Conservation (phyloP, 2,888 invertebrate genomes). For the Diloba caeruleocephala region DNA sequence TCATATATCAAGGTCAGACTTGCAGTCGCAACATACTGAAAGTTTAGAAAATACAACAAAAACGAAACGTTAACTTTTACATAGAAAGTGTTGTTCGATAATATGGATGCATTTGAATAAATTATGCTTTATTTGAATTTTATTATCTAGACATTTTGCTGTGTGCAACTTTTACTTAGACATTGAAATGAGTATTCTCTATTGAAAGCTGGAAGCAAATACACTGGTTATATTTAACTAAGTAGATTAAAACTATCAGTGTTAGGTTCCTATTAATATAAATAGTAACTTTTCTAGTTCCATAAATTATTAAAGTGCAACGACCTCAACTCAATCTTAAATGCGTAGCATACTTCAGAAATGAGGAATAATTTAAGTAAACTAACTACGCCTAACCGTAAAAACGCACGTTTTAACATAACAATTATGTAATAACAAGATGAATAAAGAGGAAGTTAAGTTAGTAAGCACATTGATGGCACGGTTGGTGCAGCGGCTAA, state of each 20-base stretch:
- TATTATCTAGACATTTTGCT: constrained; percentile 17
- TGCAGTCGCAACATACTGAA: constrained; percentile 9
- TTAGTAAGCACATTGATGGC: too few relatives aligned
- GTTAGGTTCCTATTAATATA: background rate
- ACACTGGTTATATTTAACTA: constrained; percentile 16
- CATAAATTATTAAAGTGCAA: constrained; percentile 6
- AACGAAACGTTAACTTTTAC: constrained; percentile 19
- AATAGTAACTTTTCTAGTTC: constrained; percentile 13
- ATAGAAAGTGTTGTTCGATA: constrained; percentile 37
- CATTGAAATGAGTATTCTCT: constrained; percentile 38
- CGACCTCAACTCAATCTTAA: too few relatives aligned
- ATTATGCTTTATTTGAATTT: constrained; percentile 33
- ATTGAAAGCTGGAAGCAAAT: constrained; percentile 23
- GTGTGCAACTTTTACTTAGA: constrained; percentile 29
- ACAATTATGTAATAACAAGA: too few relatives aligned
- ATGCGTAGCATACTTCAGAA: too few relatives aligned
- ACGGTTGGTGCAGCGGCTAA: too few relatives aligned
- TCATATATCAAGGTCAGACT: constrained; percentile 5
- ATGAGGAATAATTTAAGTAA: too few relatives aligned
- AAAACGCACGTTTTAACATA: too few relatives aligned
- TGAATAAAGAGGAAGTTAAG: too few relatives aligned
- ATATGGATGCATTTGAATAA: constrained; percentile 36
- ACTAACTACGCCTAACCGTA: too few relatives aligned
- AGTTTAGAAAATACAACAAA: constrained; percentile 24
- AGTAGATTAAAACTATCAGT: constrained; percentile 10